These are phyloP conservation scores for Glareola pratincola DNA, from an alignment of 2,113 vertebrate species.

Conservation along the genomic window DNA sequence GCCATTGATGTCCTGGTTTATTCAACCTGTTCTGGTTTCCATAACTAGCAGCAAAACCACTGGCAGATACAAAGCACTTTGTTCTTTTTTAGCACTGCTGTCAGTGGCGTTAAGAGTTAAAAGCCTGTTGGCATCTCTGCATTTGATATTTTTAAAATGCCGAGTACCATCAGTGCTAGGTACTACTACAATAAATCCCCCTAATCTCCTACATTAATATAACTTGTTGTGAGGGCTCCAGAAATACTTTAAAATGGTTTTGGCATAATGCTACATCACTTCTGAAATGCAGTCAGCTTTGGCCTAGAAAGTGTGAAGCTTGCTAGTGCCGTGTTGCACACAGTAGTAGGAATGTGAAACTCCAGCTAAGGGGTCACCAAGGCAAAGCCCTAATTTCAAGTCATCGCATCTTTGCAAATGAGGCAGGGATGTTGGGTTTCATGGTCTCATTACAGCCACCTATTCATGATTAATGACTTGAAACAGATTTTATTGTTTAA, in stretches of 20 bases:
- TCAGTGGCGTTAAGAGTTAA: background rate
- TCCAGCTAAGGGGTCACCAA: background rate
- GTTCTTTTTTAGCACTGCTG: background rate
- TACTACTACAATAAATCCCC: background rate
- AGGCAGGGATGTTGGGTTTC: background rate
- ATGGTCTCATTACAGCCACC: background rate
- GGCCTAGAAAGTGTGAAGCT: background rate
- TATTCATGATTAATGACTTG: slow-evolving; percentile 17
- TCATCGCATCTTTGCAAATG: background rate
- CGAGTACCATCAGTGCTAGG: background rate
- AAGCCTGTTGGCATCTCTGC: background rate
- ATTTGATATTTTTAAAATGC: background rate
- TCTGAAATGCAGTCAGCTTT: background rate
- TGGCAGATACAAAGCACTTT: background rate
- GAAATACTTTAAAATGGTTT: background rate
- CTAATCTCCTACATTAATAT: background rate
- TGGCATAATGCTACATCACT: background rate
- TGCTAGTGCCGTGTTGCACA: background rate
- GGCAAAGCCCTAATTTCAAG: background rate
- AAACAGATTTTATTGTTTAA: slow-evolving; percentile 17
- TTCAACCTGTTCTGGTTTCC: background rate
- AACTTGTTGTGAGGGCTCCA: background rate
- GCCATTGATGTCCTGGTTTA: background rate
- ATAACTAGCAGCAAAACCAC: background rate
- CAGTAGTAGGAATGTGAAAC: background rate